Conservation (phyloP, 2,797 vertebrate genomes). For the Allobates femoralis region DNA sequence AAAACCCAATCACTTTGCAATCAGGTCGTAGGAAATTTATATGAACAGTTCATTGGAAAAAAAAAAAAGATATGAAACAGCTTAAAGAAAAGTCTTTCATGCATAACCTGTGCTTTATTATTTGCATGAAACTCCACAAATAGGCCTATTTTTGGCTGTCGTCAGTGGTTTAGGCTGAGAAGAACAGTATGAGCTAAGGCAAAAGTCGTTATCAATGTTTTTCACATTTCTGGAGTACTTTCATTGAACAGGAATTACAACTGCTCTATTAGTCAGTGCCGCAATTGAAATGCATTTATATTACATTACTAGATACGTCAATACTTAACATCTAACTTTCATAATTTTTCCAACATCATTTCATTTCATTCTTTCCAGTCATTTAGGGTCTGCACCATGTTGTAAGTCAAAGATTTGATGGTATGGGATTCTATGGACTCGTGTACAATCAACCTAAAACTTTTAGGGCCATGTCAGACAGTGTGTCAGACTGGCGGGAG, state of each 20-base stretch:
- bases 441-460: neutral
- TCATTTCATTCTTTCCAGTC: too few species aligned
- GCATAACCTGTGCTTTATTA: neutral
- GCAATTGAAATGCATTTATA: neutral
- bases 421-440: neutral
- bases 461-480: too few species aligned
- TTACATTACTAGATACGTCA: neutral
- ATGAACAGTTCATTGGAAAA: neutral
- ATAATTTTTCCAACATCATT: neutral
- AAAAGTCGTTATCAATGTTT: slow-evolving; percentile 11
- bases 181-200: neutral
- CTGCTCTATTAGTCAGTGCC: neutral
- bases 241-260: neutral
- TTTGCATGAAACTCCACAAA: slow-evolving; percentile 2
- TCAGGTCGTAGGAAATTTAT: neutral
- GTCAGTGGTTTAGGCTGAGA: neutral
- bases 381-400: too few species aligned
- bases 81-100: neutral
- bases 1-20: neutral
- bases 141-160: neutral
- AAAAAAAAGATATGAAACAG: neutral
- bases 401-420: too few species aligned
- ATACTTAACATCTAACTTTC: neutral
- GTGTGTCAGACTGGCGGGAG: too few species aligned
- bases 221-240: neutral